Conservation (phyloP, 1,140 invertebrate genomes). For the Plectrocnemia conspersa region DNA sequence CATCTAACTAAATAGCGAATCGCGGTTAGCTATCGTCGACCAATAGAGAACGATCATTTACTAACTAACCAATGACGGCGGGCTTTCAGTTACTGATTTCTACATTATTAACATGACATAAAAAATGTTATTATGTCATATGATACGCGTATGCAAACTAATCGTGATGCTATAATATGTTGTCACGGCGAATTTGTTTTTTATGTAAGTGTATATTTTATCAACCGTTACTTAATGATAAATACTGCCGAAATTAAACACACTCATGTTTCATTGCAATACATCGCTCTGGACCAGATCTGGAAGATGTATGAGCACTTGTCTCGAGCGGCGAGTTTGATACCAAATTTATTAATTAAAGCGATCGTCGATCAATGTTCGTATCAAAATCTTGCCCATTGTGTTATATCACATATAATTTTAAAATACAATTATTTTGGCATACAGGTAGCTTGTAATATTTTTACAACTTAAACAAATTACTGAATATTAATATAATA, state of each 20-base stretch:
- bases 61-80: conserved; percentile 1
- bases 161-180: too few species aligned
- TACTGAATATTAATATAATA: too few species aligned
- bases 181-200: too few species aligned
- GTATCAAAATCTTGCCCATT: neutral
- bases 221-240: neutral
- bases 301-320: neutral
- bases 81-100: too few species aligned
- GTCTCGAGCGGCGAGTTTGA: conserved; percentile 5
- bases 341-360: conserved; percentile 23
- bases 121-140: too few species aligned
- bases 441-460: too few species aligned
- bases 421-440: too few species aligned
- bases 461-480: too few species aligned
- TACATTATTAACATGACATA: too few species aligned
- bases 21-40: neutral
- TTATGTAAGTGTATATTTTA: too few species aligned
- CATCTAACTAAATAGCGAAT: conserved; percentile 3
- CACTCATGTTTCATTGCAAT: neutral
- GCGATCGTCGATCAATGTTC: conserved; percentile 9
- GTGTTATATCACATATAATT: too few species aligned
- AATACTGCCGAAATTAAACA: neutral
- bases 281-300: neutral
- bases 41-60: neutral
- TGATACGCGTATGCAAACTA: too few species aligned